Base-by-base conservation (phyloP, 2,888 invertebrate species). In the Bellardia pandia region DNA sequence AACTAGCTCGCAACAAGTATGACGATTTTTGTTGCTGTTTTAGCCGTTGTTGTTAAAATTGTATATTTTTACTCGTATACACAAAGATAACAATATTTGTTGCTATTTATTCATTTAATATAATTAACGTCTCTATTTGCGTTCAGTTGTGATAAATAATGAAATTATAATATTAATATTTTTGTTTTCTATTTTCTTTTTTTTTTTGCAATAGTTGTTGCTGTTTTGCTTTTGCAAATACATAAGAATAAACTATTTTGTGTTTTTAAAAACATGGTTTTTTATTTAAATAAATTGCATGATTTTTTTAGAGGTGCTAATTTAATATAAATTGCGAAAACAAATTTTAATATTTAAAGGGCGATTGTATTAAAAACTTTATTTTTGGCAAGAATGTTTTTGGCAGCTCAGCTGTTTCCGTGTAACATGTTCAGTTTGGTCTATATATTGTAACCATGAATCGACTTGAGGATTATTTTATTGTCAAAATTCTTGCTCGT, bases 101-200 rank as follows among this genome's bases (percentile, higher is more conserved):
- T 69, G 60, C 71, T 64, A 58, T 76, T 86, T 76, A 51, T 72
- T 77, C 72, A 64, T 74, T 86, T 86, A 82, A 81, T 86, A 86
- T 81, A 86, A 81, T 77, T 77, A 85, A 86, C 77, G 77, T 86
- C 81, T 77, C 86, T 77, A 86, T 86, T 74, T 86, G 81, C 77
- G 77, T 81, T 78, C 33, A 45, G 64, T 86, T 82, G 76, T 78
- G 81, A 86, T 78, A 82, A 86, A 82, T 82, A 86, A 77, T 77
- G 51, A 86, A 78, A 82, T 81, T 82, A 82, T 74, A 81, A 81
- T 81, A 45, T 75, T 81, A 75, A 75, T 81, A 68, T 45, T 48
- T 66, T 30, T 58, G 23, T 23, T 23, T 23, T 23, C 23, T 23
- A 23, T 23, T 23, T 23, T n/a, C n/a, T n/a, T n/a, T 23, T 23